Percentiles rank a stretch among this genome's conserved stretches.
These are phyloP conservation scores for Synodontis membranacea DNA, from an alignment of 2,113 vertebrate genomes.

Conservation along the genomic window DNA sequence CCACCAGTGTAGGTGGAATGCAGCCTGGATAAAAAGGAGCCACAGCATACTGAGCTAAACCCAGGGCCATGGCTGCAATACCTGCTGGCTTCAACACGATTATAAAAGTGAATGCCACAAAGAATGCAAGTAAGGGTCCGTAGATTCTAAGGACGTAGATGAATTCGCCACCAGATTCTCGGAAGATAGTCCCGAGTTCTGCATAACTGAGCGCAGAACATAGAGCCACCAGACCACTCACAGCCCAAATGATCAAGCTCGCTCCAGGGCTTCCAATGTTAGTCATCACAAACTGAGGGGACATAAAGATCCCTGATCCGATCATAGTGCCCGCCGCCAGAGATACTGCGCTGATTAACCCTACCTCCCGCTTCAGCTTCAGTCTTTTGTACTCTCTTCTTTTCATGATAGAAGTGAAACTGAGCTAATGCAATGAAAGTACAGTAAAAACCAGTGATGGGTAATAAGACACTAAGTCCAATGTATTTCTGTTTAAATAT, in stretches of 20 bases:
- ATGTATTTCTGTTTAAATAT: conserved; percentile 29
- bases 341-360: conserved; percentile 72
- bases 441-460: not conserved
- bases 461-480: conserved; percentile 6
- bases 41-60: conserved; percentile 74
- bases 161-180: conserved; percentile 82
- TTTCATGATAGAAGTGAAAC: conserved; percentile 52
- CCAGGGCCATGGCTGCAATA: conserved; percentile 73
- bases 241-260: conserved; percentile 80
- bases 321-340: conserved; percentile 82
- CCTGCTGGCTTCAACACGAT: conserved; percentile 73
- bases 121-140: conserved; percentile 78
- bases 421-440: not conserved
- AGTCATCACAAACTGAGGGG: conserved; percentile 75
- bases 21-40: conserved; percentile 76
- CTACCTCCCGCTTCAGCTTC: conserved; percentile 63
- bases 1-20: conserved; percentile 60
- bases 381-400: conserved; percentile 32
- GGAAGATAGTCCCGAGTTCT: conserved; percentile 80
- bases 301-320: conserved; percentile 77
- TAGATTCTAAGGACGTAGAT: conserved; percentile 80
- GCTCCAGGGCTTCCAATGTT: conserved; percentile 77
- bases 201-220: conserved; percentile 77
- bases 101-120: conserved; percentile 71
- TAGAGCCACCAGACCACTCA: conserved; percentile 71